Evolutionary conservation across 2,113 vertebrate species (phyloP).

Genomic region (Mus musculus): GRCm39 chrX:128066501-128067000

Average conservation of each 20-base stretch:
- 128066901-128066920: not conserved
- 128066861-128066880: not conserved
- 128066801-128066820: not conserved
- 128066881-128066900: not conserved
- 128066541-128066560: not conserved
- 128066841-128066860: not conserved
- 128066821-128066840: not conserved
- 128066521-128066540: not conserved
- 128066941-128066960: too few species aligned
- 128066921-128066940: not conserved
- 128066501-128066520: not conserved
- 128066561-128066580: not conserved
- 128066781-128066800: not conserved
- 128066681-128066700: not conserved
- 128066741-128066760: not conserved
- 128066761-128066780: not conserved
- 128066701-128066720: not conserved
- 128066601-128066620: not conserved
- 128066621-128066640: not conserved
- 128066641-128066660: not conserved
- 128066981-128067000: too few species aligned
- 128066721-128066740: not conserved
- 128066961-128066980: too few species aligned
- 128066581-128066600: slow-evolving; percentile 9
- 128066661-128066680: not conserved